Conservation (phyloP, 2,797 vertebrate species). For the Gymnothorax javanicus region DNA sequence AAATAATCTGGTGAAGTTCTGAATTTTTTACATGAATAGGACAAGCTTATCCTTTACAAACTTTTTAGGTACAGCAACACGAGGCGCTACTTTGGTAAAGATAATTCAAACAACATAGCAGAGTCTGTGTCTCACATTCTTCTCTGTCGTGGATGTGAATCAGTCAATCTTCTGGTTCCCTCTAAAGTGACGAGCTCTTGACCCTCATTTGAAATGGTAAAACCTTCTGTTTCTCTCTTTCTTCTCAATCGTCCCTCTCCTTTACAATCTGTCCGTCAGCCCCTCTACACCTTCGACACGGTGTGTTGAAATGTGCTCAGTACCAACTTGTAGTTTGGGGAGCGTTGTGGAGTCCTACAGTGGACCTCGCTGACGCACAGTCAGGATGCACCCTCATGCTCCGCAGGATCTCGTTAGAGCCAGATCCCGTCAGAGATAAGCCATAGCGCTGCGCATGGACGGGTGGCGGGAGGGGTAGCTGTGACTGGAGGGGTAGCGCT, state of each 20-base stretch:
- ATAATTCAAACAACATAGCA: background rate
- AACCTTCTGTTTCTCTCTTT: background rate
- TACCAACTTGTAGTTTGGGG: background rate
- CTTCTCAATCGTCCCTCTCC: background rate
- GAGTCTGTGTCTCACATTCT: background rate
- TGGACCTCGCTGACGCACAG: background rate
- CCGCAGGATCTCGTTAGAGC: background rate
- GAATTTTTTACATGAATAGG: background rate
- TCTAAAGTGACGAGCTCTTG: background rate
- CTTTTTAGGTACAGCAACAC: background rate
- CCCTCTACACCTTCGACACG: background rate
- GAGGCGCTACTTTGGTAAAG: background rate
- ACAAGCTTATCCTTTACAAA: background rate
- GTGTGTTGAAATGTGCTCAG: background rate
- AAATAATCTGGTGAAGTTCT: background rate
- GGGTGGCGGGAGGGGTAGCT: constrained; percentile 48
- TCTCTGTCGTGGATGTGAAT: background rate
- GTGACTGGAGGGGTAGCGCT: constrained; percentile 15
- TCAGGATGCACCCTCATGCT: background rate
- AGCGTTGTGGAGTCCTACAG: background rate
- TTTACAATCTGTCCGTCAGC: background rate
- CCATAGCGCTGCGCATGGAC: constrained; percentile 64
- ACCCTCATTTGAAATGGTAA: background rate
- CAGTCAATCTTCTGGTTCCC: background rate
- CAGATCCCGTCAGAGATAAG: constrained; percentile 65